Evolutionary conservation across 2,113 vertebrate genomes (phyloP), one percentile per base, ranked within the genome.

Genomic region (Oplegnathus fasciatus): DNA sequence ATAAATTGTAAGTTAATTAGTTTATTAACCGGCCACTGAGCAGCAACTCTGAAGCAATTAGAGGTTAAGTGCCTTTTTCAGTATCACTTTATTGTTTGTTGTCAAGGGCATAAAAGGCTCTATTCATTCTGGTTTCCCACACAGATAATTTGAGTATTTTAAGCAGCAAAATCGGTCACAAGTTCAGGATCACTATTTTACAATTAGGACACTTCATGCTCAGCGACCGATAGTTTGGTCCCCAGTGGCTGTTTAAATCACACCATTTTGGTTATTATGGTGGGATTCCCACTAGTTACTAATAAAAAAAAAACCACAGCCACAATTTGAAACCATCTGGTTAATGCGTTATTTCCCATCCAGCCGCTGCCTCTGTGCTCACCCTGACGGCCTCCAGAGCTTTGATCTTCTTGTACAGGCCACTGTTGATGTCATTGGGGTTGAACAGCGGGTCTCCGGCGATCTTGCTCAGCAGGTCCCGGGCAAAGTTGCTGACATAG

Each of bases 361-460:
- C 11, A 2, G 0, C 50, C 40, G 42, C 40, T 72, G 40, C 34
- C 26, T 55, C 11, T 54, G 4, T 0, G 76, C 97, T 94, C 94
- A 99, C 98, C 93, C 97, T 92, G 76, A 98, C 97, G 50, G 97
- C 93, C 87, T 98, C 98, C 90, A 99, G 94, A 42, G 94, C 92
- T 90, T 99, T 99, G 86, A 96, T 94, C 83, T 98, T 99, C 89
- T 96, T 96, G 87, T 99, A 99, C 62, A 99, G 95, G 52, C 94
- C 79, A 8, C 94, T 96, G 90, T 99, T 99, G 91, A 99, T 96
- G 93, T 98, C 98, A 48, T 95, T 96, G 78, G 97, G 95, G 1
- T 99, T 98, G 94, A 99, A 99, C 78, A 99, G 97, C 0, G 98
- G 98, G 74, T 99, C 98, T 0, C 96, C 97, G 80, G 98, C 96